Conservation (phyloP, 2,113 vertebrate species). For the Theristicus caerulescens region DNA sequence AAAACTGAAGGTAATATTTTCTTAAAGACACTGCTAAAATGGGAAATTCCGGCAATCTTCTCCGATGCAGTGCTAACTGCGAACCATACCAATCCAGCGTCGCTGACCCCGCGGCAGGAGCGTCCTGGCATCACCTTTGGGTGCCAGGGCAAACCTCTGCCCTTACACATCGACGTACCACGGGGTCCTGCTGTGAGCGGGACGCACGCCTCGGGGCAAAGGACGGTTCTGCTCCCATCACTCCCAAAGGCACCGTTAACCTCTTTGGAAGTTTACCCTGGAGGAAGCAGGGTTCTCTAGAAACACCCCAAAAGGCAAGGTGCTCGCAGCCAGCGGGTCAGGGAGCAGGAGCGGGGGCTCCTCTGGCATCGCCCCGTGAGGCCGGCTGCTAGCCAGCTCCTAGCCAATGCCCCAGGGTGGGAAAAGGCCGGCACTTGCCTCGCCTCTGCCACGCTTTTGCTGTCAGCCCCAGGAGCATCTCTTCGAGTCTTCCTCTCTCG, state of each 20-base stretch:
- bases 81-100: accelerated
- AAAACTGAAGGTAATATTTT: not conserved
- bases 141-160: not conserved
- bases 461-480: not conserved
- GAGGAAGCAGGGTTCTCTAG: not conserved
- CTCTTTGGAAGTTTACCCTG: too few species aligned
- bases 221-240: accelerated
- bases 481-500: not conserved
- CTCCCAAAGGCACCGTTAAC: not conserved
- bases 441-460: not conserved
- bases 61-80: accelerated
- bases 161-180: accelerated
- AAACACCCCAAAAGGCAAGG: not conserved
- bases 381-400: not conserved
- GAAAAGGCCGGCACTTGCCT: accelerated
- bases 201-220: not conserved
- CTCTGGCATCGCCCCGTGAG: not conserved
- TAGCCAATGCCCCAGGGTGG: not conserved
- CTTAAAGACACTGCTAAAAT: not conserved
- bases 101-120: not conserved
- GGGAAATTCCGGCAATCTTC: not conserved
- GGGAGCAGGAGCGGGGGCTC: not conserved
- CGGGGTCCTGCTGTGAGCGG: not conserved
- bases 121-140: not conserved
- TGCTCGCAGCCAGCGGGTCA: not conserved